Conservation (phyloP, 2,888 invertebrate species). For the Phasia obesa region DNA sequence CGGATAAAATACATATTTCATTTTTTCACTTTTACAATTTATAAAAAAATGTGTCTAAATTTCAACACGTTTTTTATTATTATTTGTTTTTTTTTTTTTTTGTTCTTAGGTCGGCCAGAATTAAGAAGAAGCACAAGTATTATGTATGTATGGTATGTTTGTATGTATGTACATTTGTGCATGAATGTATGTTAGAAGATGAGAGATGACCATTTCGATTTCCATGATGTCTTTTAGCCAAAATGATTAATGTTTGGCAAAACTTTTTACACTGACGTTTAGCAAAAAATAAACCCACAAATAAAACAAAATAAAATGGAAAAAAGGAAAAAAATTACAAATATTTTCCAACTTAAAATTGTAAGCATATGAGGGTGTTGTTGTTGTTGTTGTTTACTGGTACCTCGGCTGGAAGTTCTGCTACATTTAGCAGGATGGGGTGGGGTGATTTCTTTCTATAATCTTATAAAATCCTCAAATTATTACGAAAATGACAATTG, state of each 20-base stretch:
- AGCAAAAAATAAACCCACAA: slow-evolving; percentile 37
- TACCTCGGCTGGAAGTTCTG: slow-evolving; percentile 10
- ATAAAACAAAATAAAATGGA: slow-evolving; percentile 7
- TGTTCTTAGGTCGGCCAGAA: slow-evolving; percentile 24
- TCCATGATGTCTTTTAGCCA: slow-evolving; percentile 62
- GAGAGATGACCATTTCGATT: slow-evolving; percentile 52
- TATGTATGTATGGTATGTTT: neutral
- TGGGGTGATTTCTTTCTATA: slow-evolving; percentile 46
- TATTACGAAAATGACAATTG: slow-evolving; percentile 66
- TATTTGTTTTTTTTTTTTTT: slow-evolving; percentile 14
- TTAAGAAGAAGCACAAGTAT: too few relatives aligned
- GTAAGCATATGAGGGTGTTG: slow-evolving; percentile 22
- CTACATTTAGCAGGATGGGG: slow-evolving; percentile 2
- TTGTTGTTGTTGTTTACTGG: neutral
- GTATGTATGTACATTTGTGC: neutral
- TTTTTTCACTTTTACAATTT: slow-evolving; percentile 70
- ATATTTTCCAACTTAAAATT: slow-evolving; percentile 35
- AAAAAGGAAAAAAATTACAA: slow-evolving; percentile 29
- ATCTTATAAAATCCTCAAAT: slow-evolving; percentile 63
- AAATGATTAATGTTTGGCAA: slow-evolving; percentile 71
- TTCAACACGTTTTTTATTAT: slow-evolving; percentile 70
- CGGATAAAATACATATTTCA: slow-evolving; percentile 67
- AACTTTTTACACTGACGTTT: slow-evolving; percentile 69
- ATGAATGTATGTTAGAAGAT: neutral
- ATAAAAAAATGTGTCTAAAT: slow-evolving; percentile 71